These are phyloP conservation scores for Netelia inedita DNA, from an alignment of 2,888 invertebrate genomes.

Conservation along the genomic window DNA sequence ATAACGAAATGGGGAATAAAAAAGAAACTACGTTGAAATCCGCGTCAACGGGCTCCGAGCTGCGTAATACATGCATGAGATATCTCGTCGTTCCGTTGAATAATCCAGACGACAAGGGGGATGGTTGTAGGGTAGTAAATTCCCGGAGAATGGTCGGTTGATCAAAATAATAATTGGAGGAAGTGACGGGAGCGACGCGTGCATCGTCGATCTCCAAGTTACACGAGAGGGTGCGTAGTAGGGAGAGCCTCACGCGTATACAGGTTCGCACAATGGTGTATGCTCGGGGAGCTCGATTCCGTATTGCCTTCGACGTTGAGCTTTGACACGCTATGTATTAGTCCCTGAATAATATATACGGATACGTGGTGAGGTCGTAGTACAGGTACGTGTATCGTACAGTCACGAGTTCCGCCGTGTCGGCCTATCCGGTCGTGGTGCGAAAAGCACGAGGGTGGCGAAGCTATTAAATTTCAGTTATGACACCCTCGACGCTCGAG, in stretches of 20 bases:
- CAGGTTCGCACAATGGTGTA: slow-evolving; percentile 20
- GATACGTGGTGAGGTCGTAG: not conserved
- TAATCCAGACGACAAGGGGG: slow-evolving; percentile 59
- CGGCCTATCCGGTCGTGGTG: slow-evolving; percentile 42
- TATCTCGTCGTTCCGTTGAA: slow-evolving; percentile 56
- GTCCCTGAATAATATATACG: slow-evolving; percentile 9
- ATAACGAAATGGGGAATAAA: slow-evolving; percentile 26
- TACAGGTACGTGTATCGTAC: not conserved
- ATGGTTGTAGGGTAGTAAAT: slow-evolving; percentile 57
- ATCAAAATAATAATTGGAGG: slow-evolving; percentile 71
- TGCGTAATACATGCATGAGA: not conserved
- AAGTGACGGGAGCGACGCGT: slow-evolving; percentile 21
- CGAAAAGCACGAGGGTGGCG: slow-evolving; percentile 24
- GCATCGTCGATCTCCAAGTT: slow-evolving; percentile 38
- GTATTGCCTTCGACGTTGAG: slow-evolving; percentile 7
- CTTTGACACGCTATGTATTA: slow-evolving; percentile 11
- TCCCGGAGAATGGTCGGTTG: slow-evolving; percentile 64
- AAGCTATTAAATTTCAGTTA: slow-evolving; percentile 62
- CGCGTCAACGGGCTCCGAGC: not conserved
- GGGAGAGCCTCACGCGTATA: not conserved
- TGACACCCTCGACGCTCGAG: slow-evolving; percentile 13
- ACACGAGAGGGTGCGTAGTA: slow-evolving; percentile 12
- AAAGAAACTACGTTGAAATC: slow-evolving; percentile 30
- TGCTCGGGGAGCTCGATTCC: slow-evolving; percentile 29
- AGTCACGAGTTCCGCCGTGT: not conserved